These are phyloP conservation scores for Sphenodon punctatus DNA, from an alignment of 2,797 vertebrate genomes.

Conservation along the genomic window DNA sequence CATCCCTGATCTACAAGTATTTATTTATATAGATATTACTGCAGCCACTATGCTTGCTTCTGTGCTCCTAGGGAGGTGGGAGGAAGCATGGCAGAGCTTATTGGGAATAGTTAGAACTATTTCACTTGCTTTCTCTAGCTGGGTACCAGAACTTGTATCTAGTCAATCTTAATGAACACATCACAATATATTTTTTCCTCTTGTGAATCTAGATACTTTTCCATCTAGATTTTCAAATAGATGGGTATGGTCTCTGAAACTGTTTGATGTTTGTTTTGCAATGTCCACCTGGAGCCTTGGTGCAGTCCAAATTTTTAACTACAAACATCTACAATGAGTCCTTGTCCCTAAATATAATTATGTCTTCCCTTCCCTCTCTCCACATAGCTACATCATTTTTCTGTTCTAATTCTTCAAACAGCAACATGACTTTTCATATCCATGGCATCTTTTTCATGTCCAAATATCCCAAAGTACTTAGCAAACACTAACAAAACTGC, in stretches of 20 bases:
- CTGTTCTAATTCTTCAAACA: conserved; percentile 34
- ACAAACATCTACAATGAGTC: conserved; percentile 42
- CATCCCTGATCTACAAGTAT: too few species aligned
- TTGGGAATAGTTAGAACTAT: too few species aligned
- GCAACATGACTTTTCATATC: background rate
- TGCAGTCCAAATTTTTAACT: conserved; percentile 4
- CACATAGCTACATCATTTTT: conserved; percentile 43
- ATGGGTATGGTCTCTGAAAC: conserved; percentile 45
- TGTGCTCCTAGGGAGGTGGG: too few species aligned
- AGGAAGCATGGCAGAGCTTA: too few species aligned
- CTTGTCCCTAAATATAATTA: conserved; percentile 13
- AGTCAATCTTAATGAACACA: conserved; percentile 22
- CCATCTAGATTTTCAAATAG: background rate
- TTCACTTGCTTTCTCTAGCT: background rate
- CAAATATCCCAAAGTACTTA: conserved; percentile 44
- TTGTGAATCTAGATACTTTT: too few species aligned
- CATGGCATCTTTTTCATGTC: conserved; percentile 38
- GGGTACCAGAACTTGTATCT: conserved; percentile 43
- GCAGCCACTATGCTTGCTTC: too few species aligned
- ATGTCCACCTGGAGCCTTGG: conserved; percentile 50
- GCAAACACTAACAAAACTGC: conserved; percentile 47
- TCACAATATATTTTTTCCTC: too few species aligned
- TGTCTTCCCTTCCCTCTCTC: background rate
- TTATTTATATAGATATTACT: too few species aligned
- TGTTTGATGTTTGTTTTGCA: conserved; percentile 27